Percentiles rank a stretch among this genome's conserved stretches.
These are phyloP conservation scores for Drosophila meridiana DNA, from an alignment of 2,888 invertebrate genomes.

Conservation along the genomic window DNA sequence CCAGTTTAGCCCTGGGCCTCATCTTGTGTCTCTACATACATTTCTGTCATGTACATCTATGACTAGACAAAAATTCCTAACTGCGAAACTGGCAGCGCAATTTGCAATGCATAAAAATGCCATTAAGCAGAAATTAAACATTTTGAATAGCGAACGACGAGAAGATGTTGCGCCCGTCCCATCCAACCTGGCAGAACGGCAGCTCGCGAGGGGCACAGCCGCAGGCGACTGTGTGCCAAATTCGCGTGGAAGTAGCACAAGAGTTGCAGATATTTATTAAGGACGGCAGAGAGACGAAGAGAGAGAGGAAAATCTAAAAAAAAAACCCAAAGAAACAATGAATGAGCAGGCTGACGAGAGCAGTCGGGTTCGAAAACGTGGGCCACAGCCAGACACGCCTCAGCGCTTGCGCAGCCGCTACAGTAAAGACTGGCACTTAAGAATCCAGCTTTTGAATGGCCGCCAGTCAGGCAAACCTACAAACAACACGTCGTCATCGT, in stretches of 20 bases:
- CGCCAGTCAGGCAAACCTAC: slow-evolving; percentile 59
- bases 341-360: slow-evolving; percentile 36
- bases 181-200: slow-evolving; percentile 26
- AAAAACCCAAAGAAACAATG: slow-evolving; percentile 42
- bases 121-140: slow-evolving; percentile 48
- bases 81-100: slow-evolving; percentile 38
- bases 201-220: slow-evolving; percentile 14
- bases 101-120: slow-evolving; percentile 63
- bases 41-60: slow-evolving; percentile 35
- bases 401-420: slow-evolving; percentile 55
- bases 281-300: slow-evolving; percentile 31
- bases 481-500: slow-evolving; percentile 13
- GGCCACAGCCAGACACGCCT: slow-evolving; percentile 56
- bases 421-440: slow-evolving; percentile 51
- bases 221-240: slow-evolving; percentile 54
- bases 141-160: slow-evolving; percentile 35
- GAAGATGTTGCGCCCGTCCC: slow-evolving; percentile 35
- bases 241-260: slow-evolving; percentile 61
- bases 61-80: slow-evolving; percentile 50
- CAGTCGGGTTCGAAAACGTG: slow-evolving; percentile 23
- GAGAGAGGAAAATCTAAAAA: neutral
- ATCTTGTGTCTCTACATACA: neutral
- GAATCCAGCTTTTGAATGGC: slow-evolving; percentile 56
- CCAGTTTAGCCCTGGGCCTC: slow-evolving; percentile 29
- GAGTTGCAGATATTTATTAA: slow-evolving; percentile 48